Percentiles rank a stretch among this genome's conserved stretches.
Evolutionary conservation across 2,113 vertebrate species (phyloP).

Genomic region (Phylloscopus trochilus): DNA sequence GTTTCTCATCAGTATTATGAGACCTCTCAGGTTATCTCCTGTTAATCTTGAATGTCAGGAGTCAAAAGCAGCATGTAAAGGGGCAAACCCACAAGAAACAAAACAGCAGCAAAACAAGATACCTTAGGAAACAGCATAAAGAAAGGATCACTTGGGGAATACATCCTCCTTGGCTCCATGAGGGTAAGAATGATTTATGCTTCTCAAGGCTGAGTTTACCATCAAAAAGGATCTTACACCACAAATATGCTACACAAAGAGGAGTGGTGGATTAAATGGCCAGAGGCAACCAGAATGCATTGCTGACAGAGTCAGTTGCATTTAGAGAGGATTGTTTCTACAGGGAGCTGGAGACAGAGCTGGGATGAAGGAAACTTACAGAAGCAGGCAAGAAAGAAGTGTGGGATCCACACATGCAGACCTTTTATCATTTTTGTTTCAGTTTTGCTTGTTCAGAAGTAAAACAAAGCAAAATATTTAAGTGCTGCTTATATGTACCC

Average conservation of each 20-base stretch:
- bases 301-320: neutral
- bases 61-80: neutral
- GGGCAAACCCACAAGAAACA: neutral
- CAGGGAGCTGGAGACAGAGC: neutral
- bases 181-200: neutral
- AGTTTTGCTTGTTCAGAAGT: neutral
- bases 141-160: neutral
- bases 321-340: neutral
- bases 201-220: conserved; percentile 10
- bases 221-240: conserved; percentile 26
- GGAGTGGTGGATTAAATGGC: neutral
- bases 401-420: neutral
- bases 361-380: neutral
- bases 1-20: neutral
- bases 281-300: neutral
- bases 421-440: neutral
- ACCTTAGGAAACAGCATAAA: neutral
- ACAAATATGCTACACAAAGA: neutral
- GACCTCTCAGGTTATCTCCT: neutral
- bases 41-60: neutral
- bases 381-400: neutral
- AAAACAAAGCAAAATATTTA: neutral
- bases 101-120: neutral
- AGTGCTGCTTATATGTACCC: neutral
- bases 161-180: neutral